Conservation (phyloP, 2,797 vertebrate species). For the Cetoscarus ocellatus region DNA sequence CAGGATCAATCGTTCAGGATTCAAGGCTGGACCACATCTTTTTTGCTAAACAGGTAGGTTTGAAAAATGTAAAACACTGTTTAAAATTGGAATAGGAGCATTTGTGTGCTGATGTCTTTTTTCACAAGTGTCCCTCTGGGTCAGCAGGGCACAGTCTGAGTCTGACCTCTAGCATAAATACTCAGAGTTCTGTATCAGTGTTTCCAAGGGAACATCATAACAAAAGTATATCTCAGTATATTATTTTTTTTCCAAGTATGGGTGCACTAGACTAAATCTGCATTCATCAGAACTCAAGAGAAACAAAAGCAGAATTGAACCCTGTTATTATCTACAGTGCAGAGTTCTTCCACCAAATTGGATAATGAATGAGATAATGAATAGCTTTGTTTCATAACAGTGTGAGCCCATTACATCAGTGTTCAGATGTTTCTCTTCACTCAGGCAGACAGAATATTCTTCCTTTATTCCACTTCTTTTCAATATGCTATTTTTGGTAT, state of each 20-base stretch:
- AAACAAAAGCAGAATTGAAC: background rate
- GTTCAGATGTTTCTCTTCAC: background rate
- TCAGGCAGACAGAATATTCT: background rate
- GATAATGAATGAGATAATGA: background rate
- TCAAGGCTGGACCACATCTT: conserved; percentile 97
- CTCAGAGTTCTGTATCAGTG: too few relatives aligned
- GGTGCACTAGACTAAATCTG: background rate
- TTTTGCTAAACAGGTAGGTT: conserved; percentile 96
- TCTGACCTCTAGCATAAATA: too few relatives aligned
- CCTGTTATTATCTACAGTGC: background rate
- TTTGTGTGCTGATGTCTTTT: background rate
- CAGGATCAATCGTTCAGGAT: conserved; percentile 97
- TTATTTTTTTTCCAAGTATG: background rate
- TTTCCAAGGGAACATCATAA: background rate
- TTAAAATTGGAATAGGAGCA: background rate
- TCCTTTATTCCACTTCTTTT: background rate
- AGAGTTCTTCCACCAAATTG: background rate
- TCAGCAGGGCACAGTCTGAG: too few relatives aligned
- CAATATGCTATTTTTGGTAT: background rate
- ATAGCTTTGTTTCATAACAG: background rate
- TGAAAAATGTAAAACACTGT: rapidly evolving
- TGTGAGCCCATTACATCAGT: background rate
- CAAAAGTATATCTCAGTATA: background rate
- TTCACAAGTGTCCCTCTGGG: background rate
- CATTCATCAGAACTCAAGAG: background rate